Conservation (phyloP, 1,140 invertebrate genomes). For the Megalopta genalis region DNA sequence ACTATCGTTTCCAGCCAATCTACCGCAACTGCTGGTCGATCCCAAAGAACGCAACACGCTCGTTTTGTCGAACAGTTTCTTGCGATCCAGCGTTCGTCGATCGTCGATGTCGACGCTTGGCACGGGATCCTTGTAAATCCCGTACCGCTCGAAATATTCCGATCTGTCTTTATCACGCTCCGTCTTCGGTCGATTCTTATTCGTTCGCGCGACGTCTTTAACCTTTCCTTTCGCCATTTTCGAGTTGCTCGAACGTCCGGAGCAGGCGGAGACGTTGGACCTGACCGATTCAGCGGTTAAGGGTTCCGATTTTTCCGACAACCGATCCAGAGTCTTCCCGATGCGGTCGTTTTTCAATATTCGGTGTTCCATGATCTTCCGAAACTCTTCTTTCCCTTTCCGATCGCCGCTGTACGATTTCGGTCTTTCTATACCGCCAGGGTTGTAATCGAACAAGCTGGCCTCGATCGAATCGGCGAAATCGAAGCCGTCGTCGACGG, state of each 20-base stretch:
- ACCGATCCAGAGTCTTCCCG: slow-evolving; percentile 22
- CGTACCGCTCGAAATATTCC: slow-evolving; percentile 1
- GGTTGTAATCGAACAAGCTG: slow-evolving; percentile 54
- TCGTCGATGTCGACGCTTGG: background rate
- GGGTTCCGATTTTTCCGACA: slow-evolving; percentile 48
- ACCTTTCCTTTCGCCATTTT: background rate
- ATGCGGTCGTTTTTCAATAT: background rate
- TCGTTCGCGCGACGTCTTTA: background rate
- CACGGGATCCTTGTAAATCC: background rate
- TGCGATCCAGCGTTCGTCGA: background rate
- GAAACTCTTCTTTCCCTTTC: background rate
- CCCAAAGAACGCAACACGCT: background rate
- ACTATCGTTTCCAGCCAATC: background rate
- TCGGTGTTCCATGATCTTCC: background rate
- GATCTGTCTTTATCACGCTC: background rate
- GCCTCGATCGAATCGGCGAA: slow-evolving; percentile 55
- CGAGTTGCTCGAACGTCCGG: background rate
- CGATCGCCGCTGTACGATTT: slow-evolving; percentile 13
- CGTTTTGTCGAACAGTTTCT: slow-evolving; percentile 7
- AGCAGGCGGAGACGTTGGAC: background rate
- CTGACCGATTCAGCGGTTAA: slow-evolving; percentile 31
- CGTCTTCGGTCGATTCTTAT: background rate
- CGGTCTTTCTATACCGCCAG: slow-evolving; percentile 31
- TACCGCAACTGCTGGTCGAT: background rate
- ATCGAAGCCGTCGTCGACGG: slow-evolving; percentile 31